Evolutionary conservation across 2,888 invertebrate genomes (phyloP).

Genomic region (Phengaris arion): DNA sequence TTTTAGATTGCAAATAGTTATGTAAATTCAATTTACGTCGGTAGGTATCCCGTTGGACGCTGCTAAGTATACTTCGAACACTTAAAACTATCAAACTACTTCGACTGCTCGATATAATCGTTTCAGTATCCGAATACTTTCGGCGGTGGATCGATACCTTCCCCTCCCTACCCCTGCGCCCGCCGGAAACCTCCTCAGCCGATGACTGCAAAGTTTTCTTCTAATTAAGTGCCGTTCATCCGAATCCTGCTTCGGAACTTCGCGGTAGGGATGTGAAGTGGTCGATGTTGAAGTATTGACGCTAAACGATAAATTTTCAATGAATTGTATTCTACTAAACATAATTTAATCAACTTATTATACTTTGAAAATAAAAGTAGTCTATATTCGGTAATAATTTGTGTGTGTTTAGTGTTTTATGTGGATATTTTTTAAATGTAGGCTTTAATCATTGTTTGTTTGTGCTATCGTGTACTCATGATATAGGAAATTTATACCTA

Average conservation of each 20-base stretch:
- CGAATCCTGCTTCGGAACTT: constrained; percentile 25
- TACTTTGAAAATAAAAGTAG: neutral
- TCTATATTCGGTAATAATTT: neutral
- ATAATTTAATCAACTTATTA: neutral
- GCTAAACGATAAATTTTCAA: neutral
- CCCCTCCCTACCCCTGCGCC: constrained; percentile 33
- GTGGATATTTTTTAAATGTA: neutral
- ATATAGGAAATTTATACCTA: too few relatives aligned
- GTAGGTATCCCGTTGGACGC: neutral
- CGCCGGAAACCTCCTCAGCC: constrained; percentile 24
- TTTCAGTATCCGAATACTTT: constrained; percentile 22
- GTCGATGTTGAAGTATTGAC: neutral
- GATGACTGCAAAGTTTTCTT: constrained; percentile 52
- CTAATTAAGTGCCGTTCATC: constrained; percentile 53
- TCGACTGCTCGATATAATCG: constrained; percentile 5
- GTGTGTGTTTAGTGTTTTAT: neutral
- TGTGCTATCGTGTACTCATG: neutral
- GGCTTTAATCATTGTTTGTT: neutral
- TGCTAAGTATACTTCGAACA: neutral
- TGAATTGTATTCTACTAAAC: neutral
- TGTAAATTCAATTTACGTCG: neutral
- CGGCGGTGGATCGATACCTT: constrained; percentile 33
- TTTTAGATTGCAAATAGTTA: neutral
- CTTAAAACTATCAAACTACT: constrained; percentile 15
- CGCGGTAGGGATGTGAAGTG: constrained; percentile 18